These are phyloP conservation scores for Aphrophora alni DNA, from an alignment of 2,888 invertebrate genomes.

Conservation along the genomic window DNA sequence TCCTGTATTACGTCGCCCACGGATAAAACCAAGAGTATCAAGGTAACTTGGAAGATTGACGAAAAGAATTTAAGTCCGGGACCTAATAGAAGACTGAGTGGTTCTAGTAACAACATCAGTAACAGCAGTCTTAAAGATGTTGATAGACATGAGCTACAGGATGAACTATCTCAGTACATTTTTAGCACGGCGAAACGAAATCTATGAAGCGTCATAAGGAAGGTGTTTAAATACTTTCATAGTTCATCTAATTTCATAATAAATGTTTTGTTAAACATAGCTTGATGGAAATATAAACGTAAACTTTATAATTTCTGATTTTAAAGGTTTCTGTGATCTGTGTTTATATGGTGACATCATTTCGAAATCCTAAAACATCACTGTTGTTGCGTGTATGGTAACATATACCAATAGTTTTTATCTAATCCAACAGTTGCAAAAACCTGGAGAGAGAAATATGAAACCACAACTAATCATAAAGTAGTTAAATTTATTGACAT, in stretches of 20 bases:
- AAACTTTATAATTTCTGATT: too few relatives aligned
- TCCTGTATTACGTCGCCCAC: neutral
- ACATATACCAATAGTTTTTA: too few relatives aligned
- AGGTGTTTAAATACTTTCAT: neutral
- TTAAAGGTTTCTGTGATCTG: too few relatives aligned
- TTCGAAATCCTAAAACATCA: too few relatives aligned
- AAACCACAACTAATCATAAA: too few relatives aligned
- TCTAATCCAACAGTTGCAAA: too few relatives aligned
- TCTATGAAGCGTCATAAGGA: neutral
- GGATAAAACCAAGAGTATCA: neutral
- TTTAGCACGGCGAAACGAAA: neutral
- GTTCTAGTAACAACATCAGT: conserved; percentile 54
- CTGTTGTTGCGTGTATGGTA: too few relatives aligned
- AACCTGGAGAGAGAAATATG: too few relatives aligned
- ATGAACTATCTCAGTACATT: conserved; percentile 59
- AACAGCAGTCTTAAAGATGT: conserved; percentile 59
- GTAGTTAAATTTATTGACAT: too few relatives aligned
- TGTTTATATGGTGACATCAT: too few relatives aligned
- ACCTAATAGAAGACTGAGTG: neutral
- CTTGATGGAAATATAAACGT: too few relatives aligned
- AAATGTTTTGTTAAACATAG: neutral
- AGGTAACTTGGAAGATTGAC: neutral
- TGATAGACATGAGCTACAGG: conserved; percentile 57
- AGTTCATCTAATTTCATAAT: neutral
- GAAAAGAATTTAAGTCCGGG: neutral